Conservation (phyloP, 1,140 invertebrate species). For the Varroa destructor region DNA sequence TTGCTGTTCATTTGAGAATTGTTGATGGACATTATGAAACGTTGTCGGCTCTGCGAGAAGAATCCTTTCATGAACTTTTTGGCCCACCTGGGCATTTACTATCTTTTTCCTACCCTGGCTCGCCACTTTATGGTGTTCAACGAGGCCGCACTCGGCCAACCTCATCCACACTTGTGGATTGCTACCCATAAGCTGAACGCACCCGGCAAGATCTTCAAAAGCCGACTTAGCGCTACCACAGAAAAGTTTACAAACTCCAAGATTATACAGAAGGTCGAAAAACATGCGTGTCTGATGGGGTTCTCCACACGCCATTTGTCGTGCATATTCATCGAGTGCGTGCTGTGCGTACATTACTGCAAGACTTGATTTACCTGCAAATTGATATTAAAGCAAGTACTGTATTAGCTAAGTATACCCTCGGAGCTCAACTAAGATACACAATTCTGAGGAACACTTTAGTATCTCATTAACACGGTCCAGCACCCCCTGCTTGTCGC, state of each 20-base stretch:
- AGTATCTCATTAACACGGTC: background rate
- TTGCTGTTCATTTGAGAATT: background rate
- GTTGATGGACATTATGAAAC: background rate
- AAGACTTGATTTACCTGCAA: constrained; percentile 15
- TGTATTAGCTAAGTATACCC: no score
- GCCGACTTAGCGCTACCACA: constrained; percentile 62
- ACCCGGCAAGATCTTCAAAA: constrained; percentile 80
- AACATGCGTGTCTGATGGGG: background rate
- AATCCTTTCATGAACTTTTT: constrained; percentile 52
- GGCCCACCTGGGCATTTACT: constrained; percentile 50
- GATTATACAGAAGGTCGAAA: constrained; percentile 62
- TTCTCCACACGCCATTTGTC: constrained; percentile 5
- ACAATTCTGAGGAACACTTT: background rate
- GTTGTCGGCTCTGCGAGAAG: constrained; percentile 40
- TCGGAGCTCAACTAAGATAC: background rate
- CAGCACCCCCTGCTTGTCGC: background rate
- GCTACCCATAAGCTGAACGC: constrained; percentile 65
- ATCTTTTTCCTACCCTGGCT: constrained; percentile 49
- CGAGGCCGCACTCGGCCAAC: constrained; percentile 65
- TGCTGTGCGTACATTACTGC: constrained; percentile 12
- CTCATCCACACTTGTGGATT: constrained; percentile 81
- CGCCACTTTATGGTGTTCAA: constrained; percentile 47
- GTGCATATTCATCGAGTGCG: constrained; percentile 1
- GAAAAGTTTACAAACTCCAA: constrained; percentile 71
- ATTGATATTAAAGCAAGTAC: background rate